phyloP scores from a whole-genome alignment of 2,113 vertebrate genomes.

The Anoura caudifer region DNA sequence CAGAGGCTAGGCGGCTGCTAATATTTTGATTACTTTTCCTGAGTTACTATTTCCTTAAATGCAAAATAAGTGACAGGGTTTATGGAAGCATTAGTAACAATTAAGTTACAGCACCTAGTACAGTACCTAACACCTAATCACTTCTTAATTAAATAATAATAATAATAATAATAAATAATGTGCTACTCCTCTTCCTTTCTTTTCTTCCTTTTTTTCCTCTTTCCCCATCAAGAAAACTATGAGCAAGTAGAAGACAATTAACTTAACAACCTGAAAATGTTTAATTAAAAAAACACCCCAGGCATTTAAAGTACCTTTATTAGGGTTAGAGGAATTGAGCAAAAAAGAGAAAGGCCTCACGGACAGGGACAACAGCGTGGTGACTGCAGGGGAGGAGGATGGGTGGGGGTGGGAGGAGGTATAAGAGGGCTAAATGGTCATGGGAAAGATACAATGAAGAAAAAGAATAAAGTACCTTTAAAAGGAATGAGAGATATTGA shows the following conservation, averaged over 20 bases:
- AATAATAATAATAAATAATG: background rate
- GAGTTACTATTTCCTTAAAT: background rate
- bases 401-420: too few relatives aligned
- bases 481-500: background rate
- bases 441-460: too few relatives aligned
- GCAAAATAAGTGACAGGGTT: background rate
- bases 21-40: background rate
- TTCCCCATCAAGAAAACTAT: background rate
- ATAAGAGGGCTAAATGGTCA: too few relatives aligned
- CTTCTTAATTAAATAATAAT: background rate
- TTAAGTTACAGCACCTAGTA: background rate
- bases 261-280: constrained; percentile 5
- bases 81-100: background rate
- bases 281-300: background rate
- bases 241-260: background rate
- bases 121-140: background rate
- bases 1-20: background rate
- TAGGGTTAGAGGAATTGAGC: too few relatives aligned
- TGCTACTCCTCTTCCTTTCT: background rate
- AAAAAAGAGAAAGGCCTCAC: too few relatives aligned
- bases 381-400: too few relatives aligned
- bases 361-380: too few relatives aligned
- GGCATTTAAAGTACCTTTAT: background rate
- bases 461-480: background rate
- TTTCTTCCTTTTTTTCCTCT: background rate